Conservation (phyloP, 2,113 vertebrate genomes). For the Morphnarchus princeps region DNA sequence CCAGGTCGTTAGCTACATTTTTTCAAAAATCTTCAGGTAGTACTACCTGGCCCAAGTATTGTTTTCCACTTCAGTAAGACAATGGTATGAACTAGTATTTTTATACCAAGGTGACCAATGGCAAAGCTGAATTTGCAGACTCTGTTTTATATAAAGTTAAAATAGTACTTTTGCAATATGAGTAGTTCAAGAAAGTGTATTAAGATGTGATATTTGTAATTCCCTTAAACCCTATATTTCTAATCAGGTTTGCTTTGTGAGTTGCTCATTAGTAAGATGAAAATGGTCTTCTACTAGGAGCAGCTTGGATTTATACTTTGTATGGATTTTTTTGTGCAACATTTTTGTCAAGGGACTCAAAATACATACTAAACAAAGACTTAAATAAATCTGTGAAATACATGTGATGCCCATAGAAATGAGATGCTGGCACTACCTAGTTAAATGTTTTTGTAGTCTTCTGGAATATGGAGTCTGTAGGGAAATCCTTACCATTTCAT, state of each 20-base stretch:
- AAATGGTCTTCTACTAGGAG: background rate
- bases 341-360: background rate
- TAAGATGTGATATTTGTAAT: background rate
- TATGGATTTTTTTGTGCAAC: rapidly evolving
- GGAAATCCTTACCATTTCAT: background rate
- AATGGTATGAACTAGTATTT: background rate
- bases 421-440: background rate
- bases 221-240: background rate
- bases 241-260: background rate
- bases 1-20: background rate
- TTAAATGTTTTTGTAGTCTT: background rate
- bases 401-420: background rate
- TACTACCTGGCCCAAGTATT: background rate
- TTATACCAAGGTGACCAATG: background rate
- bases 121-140: background rate
- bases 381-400: background rate
- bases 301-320: background rate
- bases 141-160: background rate
- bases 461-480: background rate
- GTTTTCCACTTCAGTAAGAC: background rate
- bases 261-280: background rate
- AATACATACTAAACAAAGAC: background rate
- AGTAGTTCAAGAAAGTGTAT: background rate
- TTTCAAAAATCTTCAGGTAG: background rate
- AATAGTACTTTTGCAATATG: background rate